Evolutionary conservation across 1,140 invertebrate genomes (phyloP).

Genomic region (Heterodera schachtii): DNA sequence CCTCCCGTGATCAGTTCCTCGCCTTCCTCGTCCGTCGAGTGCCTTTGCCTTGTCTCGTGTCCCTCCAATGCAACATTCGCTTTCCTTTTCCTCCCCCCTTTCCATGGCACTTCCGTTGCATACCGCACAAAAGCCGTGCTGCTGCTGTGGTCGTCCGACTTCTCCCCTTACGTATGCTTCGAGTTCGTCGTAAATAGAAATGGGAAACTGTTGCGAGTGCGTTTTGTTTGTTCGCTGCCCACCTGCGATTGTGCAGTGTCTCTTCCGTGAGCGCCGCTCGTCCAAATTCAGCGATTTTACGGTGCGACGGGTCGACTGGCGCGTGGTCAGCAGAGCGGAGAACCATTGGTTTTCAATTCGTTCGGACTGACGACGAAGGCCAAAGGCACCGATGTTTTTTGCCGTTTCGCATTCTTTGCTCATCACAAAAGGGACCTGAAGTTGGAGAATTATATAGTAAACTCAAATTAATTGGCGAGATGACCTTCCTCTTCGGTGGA

Average conservation of each 20-base stretch:
- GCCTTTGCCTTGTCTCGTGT: conserved; percentile 2
- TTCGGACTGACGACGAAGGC: conserved; percentile 30
- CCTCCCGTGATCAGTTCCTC: not conserved
- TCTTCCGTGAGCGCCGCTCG: not conserved
- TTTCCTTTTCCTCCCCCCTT: too few relatives aligned
- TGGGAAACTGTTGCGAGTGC: not conserved
- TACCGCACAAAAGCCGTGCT: not conserved
- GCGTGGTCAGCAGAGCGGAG: conserved; percentile 45
- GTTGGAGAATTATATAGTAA: not conserved
- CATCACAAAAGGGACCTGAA: not conserved
- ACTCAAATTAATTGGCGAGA: not conserved
- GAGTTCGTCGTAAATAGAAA: too few relatives aligned
- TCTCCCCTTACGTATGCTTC: too few relatives aligned
- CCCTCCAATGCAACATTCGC: conserved; percentile 21
- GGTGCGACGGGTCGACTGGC: not conserved
- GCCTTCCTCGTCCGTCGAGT: conserved; percentile 20
- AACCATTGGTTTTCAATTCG: conserved; percentile 47
- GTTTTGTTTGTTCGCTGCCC: not conserved
- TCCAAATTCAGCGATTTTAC: not conserved
- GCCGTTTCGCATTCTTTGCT: not conserved
- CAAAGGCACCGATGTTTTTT: conserved; percentile 9
- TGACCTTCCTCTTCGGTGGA: conserved; percentile 17
- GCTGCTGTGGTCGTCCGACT: too few relatives aligned
- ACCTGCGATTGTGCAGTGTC: not conserved
- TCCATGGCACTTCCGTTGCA: conserved; percentile 4